Percentiles rank a stretch among this genome's conserved stretches.
Evolutionary conservation across 1,140 invertebrate genomes (phyloP).

Genomic region (Delia radicum): DNA sequence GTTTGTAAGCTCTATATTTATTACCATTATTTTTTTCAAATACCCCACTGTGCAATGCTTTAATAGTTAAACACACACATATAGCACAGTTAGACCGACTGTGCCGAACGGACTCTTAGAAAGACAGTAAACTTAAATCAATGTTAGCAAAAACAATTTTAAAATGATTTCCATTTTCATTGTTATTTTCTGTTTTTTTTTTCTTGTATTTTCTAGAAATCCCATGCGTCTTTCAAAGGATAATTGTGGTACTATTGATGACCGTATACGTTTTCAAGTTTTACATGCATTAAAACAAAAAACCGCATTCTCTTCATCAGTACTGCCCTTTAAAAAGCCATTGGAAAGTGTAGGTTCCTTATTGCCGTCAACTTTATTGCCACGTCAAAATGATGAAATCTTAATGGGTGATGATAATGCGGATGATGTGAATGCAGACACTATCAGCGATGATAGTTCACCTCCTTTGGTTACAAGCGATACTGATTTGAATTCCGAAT

Average conservation of each 20-base stretch:
- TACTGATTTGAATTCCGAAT: not conserved
- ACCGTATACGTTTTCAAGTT: constrained; percentile 37
- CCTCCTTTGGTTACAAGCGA: constrained; percentile 5
- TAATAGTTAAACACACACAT: not conserved
- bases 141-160: not conserved
- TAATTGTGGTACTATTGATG: constrained; percentile 41
- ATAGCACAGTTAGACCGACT: not conserved
- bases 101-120: not conserved
- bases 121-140: not conserved
- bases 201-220: constrained; percentile 35
- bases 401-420: not conserved
- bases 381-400: not conserved
- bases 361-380: constrained; percentile 6
- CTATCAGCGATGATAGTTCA: not conserved
- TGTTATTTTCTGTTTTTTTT: not conserved
- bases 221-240: constrained; percentile 35
- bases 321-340: not conserved
- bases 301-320: not conserved
- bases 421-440: not conserved
- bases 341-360: not conserved
- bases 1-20: too few relatives aligned
- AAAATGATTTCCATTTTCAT: constrained; percentile 7
- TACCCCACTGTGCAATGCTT: not conserved
- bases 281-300: constrained; percentile 23
- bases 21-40: not conserved